Evolutionary conservation across 2,888 invertebrate species (phyloP), one percentile per base, ranked within the genome.

Genomic region (Rotaria macrura): DNA sequence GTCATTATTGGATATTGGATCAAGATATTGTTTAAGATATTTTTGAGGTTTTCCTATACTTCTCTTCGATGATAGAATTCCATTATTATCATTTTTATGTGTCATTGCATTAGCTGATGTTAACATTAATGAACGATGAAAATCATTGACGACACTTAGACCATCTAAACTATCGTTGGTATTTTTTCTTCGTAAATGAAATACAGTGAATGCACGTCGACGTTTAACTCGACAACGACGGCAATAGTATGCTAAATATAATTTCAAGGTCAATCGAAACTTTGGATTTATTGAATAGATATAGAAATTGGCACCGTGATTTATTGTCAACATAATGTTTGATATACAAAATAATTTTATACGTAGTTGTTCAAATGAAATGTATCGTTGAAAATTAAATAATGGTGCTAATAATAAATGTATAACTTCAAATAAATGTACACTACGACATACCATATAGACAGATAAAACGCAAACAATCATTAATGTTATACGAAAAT

Each of bases 211-310:
- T 74, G 43, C 43, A 6, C 74, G 74, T 40, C 74, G 74, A 40
- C 74, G 74, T 74, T 74, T 74, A 10, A 74, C 43, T 40, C 74
- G 20, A 43, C 74, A 74, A 29, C 74, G 74, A 74, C 74, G 74
- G 14, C 40, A 74, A 40, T 43, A 74, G 43, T 74, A 74, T 20
- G 43, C 17, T 40, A 74, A 23, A 74, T 74, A 74, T 40, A 74
- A 40, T 74, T 74, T 74, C 0, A 74, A 10, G 23, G 74, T 74
- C 25, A 43, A 40, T 40, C 74, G 74, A 74, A 74, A 74, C 14
- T 74, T 74, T 43, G 74, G 74, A 74, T 74, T 74, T 12, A 74
- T 74, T 40, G 74, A 74, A 40, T 74, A 74, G 23, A 74, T 74
- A 74, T 74, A 74, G 29, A 65, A 65, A 34, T 65, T 65, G 14